These are phyloP conservation scores for Oreochromis niloticus DNA, from an alignment of 2,113 vertebrate species.

Conservation along the genomic window DNA sequence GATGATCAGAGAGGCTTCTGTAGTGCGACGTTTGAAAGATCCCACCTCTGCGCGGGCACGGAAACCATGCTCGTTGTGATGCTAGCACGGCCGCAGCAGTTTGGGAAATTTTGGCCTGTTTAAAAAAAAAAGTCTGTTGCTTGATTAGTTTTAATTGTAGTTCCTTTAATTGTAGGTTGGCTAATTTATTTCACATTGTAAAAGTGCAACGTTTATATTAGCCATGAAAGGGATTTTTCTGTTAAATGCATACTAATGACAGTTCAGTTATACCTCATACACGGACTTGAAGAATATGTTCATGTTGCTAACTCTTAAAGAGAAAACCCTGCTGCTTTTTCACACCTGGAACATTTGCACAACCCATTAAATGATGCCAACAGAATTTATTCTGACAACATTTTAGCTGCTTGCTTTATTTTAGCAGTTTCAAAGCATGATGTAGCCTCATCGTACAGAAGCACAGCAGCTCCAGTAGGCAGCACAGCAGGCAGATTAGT, in stretches of 20 bases:
- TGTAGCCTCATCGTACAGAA: not conserved
- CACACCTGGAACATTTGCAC: not conserved
- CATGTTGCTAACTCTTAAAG: not conserved
- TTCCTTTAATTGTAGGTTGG: not conserved
- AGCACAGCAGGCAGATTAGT: not conserved
- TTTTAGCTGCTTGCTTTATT: not conserved
- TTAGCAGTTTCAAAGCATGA: not conserved
- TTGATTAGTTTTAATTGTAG: not conserved
- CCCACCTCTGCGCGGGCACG: not conserved
- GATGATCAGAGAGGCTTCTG: not conserved
- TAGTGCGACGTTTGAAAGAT: not conserved
- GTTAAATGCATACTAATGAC: not conserved
- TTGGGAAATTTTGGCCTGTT: not conserved
- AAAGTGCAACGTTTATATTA: constrained; percentile 19
- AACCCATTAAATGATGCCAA: not conserved
- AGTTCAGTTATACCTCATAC: not conserved
- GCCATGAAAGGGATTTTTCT: constrained; percentile 36
- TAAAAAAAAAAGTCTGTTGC: not conserved
- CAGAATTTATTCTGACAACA: not conserved
- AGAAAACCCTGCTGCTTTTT: not conserved
- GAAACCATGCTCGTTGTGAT: not conserved
- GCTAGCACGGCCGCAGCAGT: not conserved
- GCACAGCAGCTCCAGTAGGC: not conserved
- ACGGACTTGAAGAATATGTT: not conserved
- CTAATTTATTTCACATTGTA: constrained; percentile 26